Percentiles rank a stretch among this genome's conserved stretches.
These are phyloP conservation scores for Jacana jacana DNA, from an alignment of 2,113 vertebrate genomes.

Conservation along the genomic window DNA sequence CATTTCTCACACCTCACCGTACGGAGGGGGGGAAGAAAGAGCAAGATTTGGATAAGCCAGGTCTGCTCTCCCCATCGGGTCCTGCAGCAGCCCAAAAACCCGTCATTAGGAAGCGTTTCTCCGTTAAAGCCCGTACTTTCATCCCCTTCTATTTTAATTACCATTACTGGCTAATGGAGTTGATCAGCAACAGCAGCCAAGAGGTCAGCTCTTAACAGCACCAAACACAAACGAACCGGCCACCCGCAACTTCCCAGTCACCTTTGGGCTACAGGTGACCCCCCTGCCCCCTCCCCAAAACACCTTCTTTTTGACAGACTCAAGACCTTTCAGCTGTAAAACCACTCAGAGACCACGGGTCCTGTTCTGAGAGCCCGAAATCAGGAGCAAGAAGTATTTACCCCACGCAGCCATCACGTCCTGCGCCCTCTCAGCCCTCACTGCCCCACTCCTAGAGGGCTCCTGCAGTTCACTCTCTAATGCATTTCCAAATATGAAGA, in stretches of 20 bases:
- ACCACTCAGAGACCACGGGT: not conserved
- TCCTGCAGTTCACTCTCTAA: not conserved
- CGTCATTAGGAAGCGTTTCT: not conserved
- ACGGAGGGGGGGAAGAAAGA: not conserved
- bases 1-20: rapidly evolving
- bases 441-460: not conserved
- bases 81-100: not conserved
- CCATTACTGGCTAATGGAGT: not conserved
- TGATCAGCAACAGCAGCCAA: not conserved
- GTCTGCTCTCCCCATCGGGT: not conserved
- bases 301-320: not conserved
- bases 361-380: not conserved
- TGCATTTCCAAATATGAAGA: not conserved
- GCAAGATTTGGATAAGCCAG: not conserved
- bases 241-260: not conserved
- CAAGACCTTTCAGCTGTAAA: not conserved
- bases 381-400: rapidly evolving
- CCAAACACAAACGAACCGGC: not conserved
- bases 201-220: not conserved
- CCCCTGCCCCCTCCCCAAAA: not conserved
- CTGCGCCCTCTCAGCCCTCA: not conserved
- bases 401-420: rapidly evolving
- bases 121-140: rapidly evolving
- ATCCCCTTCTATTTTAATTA: not conserved
- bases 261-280: not conserved